These are phyloP conservation scores for Diplosoma virens DNA, from an alignment of 23 tunicate species.

Conservation along the genomic window DNA sequence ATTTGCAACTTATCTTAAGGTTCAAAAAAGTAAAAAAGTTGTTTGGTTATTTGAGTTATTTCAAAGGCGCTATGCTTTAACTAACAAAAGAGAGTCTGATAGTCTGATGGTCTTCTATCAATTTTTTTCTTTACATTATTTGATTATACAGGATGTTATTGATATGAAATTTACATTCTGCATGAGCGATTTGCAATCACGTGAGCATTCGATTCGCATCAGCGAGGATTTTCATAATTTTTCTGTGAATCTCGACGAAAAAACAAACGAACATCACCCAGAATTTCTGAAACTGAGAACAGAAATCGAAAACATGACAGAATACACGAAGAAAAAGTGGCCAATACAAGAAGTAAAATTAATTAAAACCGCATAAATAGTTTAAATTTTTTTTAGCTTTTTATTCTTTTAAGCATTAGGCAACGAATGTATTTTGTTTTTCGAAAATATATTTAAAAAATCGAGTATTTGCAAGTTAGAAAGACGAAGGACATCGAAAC, in stretches of 20 bases:
- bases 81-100: not conserved
- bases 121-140: not conserved
- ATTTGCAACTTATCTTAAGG: not conserved
- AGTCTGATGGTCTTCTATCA: not conserved
- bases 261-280: not conserved
- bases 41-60: not conserved
- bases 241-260: no score
- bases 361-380: no score
- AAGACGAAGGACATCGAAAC: no score
- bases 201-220: no score
- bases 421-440: no score
- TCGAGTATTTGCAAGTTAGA: no score
- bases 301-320: conserved; percentile 31
- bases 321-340: conserved; percentile 39
- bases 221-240: no score
- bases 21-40: not conserved
- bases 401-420: no score
- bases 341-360: conserved; percentile 60
- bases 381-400: no score
- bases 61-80: no score
- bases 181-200: conserved; percentile 27
- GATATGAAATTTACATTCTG: conserved; percentile 44
- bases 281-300: conserved; percentile 45
- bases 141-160: conserved; percentile 1
- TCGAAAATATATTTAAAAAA: no score